A percentile compares a stretch with the other conserved stretches of the same genome.
These are phyloP conservation scores for Hartigia nigra DNA, from an alignment of 2,888 invertebrate genomes.

Conservation along the genomic window DNA sequence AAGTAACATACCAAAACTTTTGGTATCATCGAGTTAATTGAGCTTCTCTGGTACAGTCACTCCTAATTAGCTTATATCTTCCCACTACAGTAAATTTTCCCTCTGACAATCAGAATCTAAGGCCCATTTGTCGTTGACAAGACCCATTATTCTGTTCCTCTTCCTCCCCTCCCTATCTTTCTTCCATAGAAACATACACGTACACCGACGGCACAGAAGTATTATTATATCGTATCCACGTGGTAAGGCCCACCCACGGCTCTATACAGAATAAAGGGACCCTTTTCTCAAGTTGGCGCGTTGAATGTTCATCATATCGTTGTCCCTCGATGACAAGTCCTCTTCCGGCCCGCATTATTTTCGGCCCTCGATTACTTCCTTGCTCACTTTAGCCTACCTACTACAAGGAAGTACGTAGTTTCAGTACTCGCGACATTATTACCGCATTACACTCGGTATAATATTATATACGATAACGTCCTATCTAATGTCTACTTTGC, in stretches of 20 bases:
- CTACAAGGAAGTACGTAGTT: background rate
- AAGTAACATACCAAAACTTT: background rate
- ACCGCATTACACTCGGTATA: background rate
- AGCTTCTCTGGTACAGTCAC: background rate
- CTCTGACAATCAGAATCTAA: background rate
- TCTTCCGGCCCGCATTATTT: conserved; percentile 45
- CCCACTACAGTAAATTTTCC: background rate
- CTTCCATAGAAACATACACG: background rate
- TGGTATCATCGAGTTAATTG: background rate
- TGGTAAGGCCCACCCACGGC: conserved; percentile 8
- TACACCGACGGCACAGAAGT: background rate
- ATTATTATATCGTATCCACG: background rate
- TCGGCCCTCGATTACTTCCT: background rate
- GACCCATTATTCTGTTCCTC: background rate
- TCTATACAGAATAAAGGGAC: background rate
- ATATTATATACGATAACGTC: background rate
- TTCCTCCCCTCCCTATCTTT: background rate
- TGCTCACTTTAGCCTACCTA: background rate
- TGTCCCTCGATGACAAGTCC: conserved; percentile 51
- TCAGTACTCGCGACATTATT: conserved; percentile 3
- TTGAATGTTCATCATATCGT: conserved; percentile 48
- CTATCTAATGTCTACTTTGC: background rate
- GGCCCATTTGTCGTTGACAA: background rate
- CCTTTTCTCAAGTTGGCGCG: conserved; percentile 4
- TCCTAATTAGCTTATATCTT: background rate